Percentiles rank a stretch among this genome's conserved stretches.
phyloP scores from a whole-genome alignment of 2,888 invertebrate species.

The Malthinus flaveolus region DNA sequence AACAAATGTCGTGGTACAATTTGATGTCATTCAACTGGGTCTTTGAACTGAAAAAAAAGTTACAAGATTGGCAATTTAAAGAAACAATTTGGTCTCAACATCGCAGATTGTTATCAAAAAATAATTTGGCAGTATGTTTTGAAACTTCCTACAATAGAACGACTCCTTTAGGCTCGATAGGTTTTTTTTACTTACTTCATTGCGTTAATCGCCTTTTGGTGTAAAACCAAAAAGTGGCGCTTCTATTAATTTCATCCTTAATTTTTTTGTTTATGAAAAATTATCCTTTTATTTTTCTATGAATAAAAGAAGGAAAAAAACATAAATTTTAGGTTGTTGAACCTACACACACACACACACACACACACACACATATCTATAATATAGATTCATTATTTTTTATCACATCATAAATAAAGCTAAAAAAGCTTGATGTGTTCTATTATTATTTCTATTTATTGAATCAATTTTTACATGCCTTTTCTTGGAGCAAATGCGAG shows the following conservation, averaged over 20 bases:
- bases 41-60: neutral
- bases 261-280: neutral
- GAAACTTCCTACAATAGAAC: neutral
- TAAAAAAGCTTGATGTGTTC: neutral
- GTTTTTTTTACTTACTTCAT: too few species aligned
- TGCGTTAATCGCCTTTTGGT: too few species aligned
- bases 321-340: slow-evolving; percentile 5
- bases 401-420: slow-evolving; percentile 2
- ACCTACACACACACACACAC: too few species aligned
- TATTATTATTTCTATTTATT: too few species aligned
- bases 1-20: neutral
- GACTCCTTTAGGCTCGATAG: too few species aligned
- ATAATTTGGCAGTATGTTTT: neutral
- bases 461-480: neutral
- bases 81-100: too few species aligned
- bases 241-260: too few species aligned
- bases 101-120: neutral
- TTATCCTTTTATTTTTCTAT: neutral
- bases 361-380: too few species aligned
- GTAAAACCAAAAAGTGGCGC: too few species aligned
- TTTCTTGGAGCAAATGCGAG: too few species aligned
- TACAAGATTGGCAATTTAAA: neutral
- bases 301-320: neutral
- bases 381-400: slow-evolving; percentile 3
- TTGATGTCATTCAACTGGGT: neutral